Conservation (phyloP, 2,797 vertebrate species). For the Urocyon cinereoargenteus region DNA sequence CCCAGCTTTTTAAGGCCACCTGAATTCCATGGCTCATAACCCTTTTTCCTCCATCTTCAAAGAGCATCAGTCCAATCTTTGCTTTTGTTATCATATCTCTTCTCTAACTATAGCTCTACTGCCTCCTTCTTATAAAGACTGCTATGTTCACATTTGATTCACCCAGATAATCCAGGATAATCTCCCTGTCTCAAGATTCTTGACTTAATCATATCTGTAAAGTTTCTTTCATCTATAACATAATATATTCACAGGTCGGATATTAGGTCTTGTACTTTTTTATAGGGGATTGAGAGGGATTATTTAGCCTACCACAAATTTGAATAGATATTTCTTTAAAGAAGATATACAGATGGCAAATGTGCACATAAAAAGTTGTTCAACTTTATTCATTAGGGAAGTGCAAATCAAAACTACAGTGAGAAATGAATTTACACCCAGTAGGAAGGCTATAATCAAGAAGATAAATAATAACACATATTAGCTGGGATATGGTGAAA, state of each 20-base stretch:
- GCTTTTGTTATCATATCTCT: background rate
- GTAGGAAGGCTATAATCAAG: background rate
- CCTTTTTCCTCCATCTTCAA: background rate
- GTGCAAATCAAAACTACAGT: background rate
- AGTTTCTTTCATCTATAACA: background rate
- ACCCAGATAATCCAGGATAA: background rate
- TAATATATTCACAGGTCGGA: background rate
- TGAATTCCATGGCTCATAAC: background rate
- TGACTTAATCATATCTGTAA: background rate
- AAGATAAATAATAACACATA: background rate
- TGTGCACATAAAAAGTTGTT: background rate
- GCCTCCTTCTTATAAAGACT: background rate
- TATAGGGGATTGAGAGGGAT: background rate
- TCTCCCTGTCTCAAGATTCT: background rate
- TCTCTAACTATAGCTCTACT: background rate
- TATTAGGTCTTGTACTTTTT: background rate
- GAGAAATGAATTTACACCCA: background rate
- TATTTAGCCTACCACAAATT: background rate
- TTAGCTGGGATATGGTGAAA: background rate
- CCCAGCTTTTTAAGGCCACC: background rate
- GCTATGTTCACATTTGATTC: background rate
- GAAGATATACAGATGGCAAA: background rate
- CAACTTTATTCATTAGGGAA: background rate
- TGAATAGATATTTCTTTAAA: slow-evolving; percentile 7
- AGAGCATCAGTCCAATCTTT: background rate